Base-by-base conservation (phyloP, 2,888 invertebrate species). In the Synergus gifuensis region DNA sequence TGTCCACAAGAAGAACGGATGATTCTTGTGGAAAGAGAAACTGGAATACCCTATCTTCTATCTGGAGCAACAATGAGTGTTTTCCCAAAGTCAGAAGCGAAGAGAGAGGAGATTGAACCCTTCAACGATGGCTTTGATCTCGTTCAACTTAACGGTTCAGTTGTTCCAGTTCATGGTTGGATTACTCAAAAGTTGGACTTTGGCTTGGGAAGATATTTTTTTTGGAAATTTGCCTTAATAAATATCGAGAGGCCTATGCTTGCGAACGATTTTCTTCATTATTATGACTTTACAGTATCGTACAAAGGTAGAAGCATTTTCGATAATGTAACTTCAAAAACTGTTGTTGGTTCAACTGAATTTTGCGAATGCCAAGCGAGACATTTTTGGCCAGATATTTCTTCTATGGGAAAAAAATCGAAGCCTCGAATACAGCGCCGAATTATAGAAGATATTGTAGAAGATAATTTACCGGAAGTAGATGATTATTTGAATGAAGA, bases 281-380 rank as follows among this genome's bases (percentile, higher is more conserved):
- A 73, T 36, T 73, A 54, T 16, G 11, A 28, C 3, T 36, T 73
- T 73, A 36, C 9, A 36, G 14, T 73, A 36, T 49, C 28, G n/a
- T 28, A 16, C 36, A 49, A 54, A 4, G 73, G 49, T 49, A 36
- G 36, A 54, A 54, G 28, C 8, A 16, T 73, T 36, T 36, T 36
- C 16, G 73, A 73, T 73, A 8, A 36, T 7, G n/a, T 36, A 2
- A 73, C 54, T 16, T 14, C 49, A 11, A 73, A 69, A 11, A 14
- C 9, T 16, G n/a, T 16, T 36, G 16, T 28, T 49, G 8, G 36
- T 1, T 73, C 73, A 4, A 28, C 49, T 9, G 73, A 73, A 4
- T 73, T 73, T 36, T 73, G 49, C 49, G 49, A 73, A 73, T 73
- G 73, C 16, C 73, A 73, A 73, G 36, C 73, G 11, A 28, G 49